Percentiles rank a stretch among this genome's conserved stretches.
phyloP scores from a whole-genome alignment of 1,140 invertebrate species.

The Metaphire vulgaris region DNA sequence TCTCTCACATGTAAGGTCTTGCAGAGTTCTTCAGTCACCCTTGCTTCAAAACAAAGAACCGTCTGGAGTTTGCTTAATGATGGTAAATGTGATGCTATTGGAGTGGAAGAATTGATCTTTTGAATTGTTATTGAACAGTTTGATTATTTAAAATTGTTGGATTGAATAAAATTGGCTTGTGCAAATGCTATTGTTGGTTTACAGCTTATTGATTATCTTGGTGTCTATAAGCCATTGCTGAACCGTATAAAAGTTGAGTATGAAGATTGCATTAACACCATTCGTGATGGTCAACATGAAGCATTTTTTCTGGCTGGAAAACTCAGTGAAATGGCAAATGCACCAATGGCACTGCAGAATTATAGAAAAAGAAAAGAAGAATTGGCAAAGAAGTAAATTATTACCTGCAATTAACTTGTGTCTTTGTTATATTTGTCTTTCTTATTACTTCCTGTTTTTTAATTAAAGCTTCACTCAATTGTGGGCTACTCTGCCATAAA shows the following conservation, averaged over 20 bases:
- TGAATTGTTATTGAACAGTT: too few species aligned
- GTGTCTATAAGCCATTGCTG: conserved; percentile 45
- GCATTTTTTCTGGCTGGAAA: conserved; percentile 44
- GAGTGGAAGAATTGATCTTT: too few species aligned
- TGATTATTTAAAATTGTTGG: conserved; percentile 8
- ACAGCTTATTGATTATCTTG: conserved; percentile 48
- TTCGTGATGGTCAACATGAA: conserved; percentile 42
- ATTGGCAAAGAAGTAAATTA: conserved; percentile 42
- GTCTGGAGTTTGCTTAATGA: conserved; percentile 10
- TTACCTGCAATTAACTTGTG: conserved; percentile 3
- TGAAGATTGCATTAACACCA: conserved; percentile 48
- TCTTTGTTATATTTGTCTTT: conserved; percentile 6
- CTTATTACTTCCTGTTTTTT: too few species aligned
- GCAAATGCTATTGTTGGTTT: conserved; percentile 31
- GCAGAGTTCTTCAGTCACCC: too few species aligned
- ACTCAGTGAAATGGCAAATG: conserved; percentile 48
- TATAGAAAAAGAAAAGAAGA: conserved; percentile 46
- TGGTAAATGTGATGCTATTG: conserved; percentile 12
- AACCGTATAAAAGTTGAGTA: conserved; percentile 49
- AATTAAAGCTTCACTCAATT: too few species aligned
- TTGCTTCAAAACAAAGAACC: too few species aligned
- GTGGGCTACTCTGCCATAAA: too few species aligned
- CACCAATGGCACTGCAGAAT: conserved; percentile 47
- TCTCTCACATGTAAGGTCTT: too few species aligned
- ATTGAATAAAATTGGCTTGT: background rate